These are phyloP conservation scores for Tanytarsus gracilentus DNA, from an alignment of 2,888 invertebrate species.

Conservation along the genomic window DNA sequence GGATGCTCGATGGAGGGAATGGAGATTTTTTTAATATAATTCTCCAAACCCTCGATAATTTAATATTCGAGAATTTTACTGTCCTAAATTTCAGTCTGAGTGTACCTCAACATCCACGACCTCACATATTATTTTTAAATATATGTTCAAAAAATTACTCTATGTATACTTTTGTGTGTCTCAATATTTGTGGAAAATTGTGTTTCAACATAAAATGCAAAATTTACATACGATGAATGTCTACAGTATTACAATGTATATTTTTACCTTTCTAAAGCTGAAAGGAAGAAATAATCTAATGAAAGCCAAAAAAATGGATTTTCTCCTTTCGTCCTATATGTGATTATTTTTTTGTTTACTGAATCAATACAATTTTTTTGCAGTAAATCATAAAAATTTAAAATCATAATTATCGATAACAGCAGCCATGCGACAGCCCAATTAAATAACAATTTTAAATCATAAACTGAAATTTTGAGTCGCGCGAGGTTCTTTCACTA, in stretches of 20 bases:
- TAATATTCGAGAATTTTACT: not conserved
- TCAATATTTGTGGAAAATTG: too few species aligned
- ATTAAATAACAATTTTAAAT: not conserved
- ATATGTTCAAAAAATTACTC: not conserved
- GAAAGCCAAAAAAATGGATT: too few species aligned
- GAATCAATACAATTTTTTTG: too few species aligned
- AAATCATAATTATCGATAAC: not conserved
- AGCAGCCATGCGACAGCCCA: conserved; percentile 10
- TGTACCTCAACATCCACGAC: conserved; percentile 27
- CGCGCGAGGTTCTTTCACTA: too few species aligned
- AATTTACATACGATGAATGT: too few species aligned
- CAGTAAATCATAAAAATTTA: too few species aligned
- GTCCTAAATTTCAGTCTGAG: conserved; percentile 10
- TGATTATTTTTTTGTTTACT: too few species aligned
- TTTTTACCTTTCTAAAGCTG: too few species aligned
- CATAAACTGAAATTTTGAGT: not conserved
- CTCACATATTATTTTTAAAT: conserved; percentile 20
- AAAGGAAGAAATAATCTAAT: too few species aligned
- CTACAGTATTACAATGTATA: too few species aligned
- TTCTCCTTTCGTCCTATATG: too few species aligned
- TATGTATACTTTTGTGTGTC: not conserved
- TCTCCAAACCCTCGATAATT: not conserved
- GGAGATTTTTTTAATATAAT: not conserved
- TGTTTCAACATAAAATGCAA: too few species aligned
- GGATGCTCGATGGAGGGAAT: not conserved